These are phyloP conservation scores for Paracentrotus lividus DNA, from an alignment of 53 echinoderm and acorn worm species.

Conservation along the genomic window DNA sequence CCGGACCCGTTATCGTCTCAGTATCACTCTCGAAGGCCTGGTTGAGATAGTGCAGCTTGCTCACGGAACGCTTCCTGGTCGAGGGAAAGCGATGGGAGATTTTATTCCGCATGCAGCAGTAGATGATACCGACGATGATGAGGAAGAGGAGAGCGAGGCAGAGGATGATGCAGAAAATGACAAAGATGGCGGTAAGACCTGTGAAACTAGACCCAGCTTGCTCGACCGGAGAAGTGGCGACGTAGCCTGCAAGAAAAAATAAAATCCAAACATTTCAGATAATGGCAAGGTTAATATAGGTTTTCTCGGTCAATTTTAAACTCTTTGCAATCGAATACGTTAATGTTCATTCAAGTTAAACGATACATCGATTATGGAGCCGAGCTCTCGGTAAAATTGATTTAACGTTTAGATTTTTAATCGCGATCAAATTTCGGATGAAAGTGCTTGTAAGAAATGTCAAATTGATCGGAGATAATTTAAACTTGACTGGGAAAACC, in stretches of 20 bases:
- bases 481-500: no score
- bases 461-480: no score
- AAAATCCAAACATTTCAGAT: no score
- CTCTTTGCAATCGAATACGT: no score
- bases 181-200: constrained; percentile 34
- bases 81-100: constrained; percentile 39
- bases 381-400: no score
- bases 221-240: background rate
- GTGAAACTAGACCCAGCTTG: background rate
- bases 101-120: constrained; percentile 45
- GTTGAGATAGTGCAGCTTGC: constrained; percentile 81
- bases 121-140: constrained; percentile 45
- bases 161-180: constrained; percentile 57
- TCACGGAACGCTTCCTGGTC: constrained; percentile 3
- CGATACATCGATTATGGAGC: no score
- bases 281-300: no score
- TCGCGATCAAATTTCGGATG: no score
- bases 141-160: constrained; percentile 34
- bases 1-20: background rate
- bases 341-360: no score
- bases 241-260: background rate
- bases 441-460: no score
- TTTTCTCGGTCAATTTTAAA: no score
- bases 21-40: constrained; percentile 77
- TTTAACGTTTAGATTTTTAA: no score